These are phyloP conservation scores for Asbolus verrucosus DNA, from an alignment of 1,140 invertebrate genomes.

Conservation along the genomic window DNA sequence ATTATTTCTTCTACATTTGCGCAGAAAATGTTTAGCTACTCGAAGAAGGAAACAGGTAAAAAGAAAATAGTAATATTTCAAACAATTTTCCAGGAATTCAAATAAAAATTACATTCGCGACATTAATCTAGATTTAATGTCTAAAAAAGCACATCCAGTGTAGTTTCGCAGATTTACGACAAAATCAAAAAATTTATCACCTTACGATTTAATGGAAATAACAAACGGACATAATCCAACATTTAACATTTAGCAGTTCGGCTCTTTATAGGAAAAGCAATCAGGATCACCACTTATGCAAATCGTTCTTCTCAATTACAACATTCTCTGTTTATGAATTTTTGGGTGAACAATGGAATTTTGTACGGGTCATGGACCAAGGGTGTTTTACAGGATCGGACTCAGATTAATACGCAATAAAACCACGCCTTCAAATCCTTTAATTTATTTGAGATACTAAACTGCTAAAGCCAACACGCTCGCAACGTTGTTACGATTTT, in stretches of 20 bases:
- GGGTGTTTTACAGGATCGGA: background rate
- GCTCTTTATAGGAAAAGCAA: background rate
- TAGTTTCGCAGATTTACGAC: background rate
- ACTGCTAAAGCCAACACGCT: background rate
- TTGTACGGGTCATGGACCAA: slow-evolving; percentile 13
- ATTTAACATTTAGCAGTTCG: background rate
- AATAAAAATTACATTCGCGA: slow-evolving; percentile 1
- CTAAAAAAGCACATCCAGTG: background rate
- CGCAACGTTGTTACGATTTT: background rate
- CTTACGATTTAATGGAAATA: background rate
- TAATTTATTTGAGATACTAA: no score
- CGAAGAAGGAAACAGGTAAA: background rate
- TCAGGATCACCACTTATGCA: background rate
- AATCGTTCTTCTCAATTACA: slow-evolving; percentile 22
- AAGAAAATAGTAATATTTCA: background rate
- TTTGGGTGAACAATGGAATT: slow-evolving; percentile 18
- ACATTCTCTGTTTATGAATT: background rate
- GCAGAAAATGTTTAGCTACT: background rate
- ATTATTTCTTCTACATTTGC: background rate
- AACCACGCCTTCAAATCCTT: slow-evolving; percentile 15
- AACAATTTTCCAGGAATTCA: background rate
- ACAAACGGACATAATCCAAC: background rate
- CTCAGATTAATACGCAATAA: slow-evolving; percentile 23
- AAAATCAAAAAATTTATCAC: background rate
- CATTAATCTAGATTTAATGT: slow-evolving; percentile 4